phyloP scores from a whole-genome alignment of 2,888 invertebrate species.

The Melieria omissa region DNA sequence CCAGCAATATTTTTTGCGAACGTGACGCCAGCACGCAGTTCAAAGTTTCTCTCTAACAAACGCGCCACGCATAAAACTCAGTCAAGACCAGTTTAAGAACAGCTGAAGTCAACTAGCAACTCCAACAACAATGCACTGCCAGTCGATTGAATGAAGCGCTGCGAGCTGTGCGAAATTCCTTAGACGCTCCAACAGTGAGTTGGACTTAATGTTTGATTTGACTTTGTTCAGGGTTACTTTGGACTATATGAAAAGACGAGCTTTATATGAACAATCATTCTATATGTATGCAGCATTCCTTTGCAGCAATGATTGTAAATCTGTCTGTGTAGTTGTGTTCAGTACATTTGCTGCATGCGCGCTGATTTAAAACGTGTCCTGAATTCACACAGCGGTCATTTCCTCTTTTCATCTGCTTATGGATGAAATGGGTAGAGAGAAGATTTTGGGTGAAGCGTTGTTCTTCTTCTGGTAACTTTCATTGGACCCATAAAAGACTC shows the following conservation, averaged over 20 bases:
- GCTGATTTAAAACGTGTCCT: background rate
- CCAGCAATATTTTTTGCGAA: no score
- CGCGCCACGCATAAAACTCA: background rate
- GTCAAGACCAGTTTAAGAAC: background rate
- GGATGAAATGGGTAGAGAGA: no score
- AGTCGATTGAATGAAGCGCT: background rate
- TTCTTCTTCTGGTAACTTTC: no score
- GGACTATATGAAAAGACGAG: no score
- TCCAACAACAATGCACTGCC: background rate
- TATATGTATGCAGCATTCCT: no score
- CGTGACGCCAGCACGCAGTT: background rate
- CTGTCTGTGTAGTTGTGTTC: no score
- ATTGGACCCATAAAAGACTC: no score
- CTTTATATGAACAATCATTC: no score
- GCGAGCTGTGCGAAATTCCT: background rate
- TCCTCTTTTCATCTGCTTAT: no score
- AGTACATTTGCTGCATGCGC: background rate
- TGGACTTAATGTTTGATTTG: slow-evolving; percentile 1
- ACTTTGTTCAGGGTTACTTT: slow-evolving; percentile 2
- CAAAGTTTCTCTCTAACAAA: background rate
- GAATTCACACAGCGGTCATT: background rate
- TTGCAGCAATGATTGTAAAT: no score
- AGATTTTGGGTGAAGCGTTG: no score
- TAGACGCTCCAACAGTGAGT: background rate
- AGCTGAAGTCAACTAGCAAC: background rate